Conservation (phyloP, 1,140 invertebrate species). For the Frieseomelitta varia region DNA sequence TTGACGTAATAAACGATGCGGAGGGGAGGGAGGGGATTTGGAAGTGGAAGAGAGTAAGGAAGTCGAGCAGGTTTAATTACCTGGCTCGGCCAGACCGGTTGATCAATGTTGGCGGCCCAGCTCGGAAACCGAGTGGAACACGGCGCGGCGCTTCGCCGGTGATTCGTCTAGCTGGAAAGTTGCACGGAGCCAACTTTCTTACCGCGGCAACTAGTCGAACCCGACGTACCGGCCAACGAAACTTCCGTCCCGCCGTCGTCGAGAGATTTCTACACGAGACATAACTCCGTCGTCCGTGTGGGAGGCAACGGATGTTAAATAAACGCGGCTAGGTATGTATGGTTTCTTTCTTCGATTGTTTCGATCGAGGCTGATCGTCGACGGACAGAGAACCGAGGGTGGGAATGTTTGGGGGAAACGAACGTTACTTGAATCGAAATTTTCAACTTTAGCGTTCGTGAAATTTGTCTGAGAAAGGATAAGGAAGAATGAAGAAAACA, state of each 20-base stretch:
- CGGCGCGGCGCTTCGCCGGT: conserved; percentile 5
- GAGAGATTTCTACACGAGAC: conserved; percentile 45
- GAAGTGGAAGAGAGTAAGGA: conserved; percentile 17
- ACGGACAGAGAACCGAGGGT: no score
- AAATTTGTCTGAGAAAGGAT: no score
- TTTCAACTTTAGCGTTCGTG: no score
- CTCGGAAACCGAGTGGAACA: conserved; percentile 43
- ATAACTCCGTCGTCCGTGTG: background rate
- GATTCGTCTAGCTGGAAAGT: conserved; percentile 62
- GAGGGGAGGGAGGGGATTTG: conserved; percentile 7
- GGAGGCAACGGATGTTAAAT: background rate
- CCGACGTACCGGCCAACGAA: conserved; percentile 9
- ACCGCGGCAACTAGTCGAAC: conserved; percentile 15
- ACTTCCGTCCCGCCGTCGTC: conserved; percentile 31
- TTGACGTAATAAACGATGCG: conserved; percentile 55
- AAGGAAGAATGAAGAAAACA: no score
- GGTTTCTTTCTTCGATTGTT: no score
- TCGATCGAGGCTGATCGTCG: no score
- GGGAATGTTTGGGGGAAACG: no score
- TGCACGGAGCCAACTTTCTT: conserved; percentile 36
- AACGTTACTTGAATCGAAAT: no score
- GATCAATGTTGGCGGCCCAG: conserved; percentile 45
- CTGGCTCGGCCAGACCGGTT: conserved; percentile 32
- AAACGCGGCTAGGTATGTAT: background rate
- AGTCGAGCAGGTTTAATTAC: conserved; percentile 56